These are phyloP conservation scores for Lomographa bimaculata DNA, from an alignment of 2,888 invertebrate species.

Conservation along the genomic window DNA sequence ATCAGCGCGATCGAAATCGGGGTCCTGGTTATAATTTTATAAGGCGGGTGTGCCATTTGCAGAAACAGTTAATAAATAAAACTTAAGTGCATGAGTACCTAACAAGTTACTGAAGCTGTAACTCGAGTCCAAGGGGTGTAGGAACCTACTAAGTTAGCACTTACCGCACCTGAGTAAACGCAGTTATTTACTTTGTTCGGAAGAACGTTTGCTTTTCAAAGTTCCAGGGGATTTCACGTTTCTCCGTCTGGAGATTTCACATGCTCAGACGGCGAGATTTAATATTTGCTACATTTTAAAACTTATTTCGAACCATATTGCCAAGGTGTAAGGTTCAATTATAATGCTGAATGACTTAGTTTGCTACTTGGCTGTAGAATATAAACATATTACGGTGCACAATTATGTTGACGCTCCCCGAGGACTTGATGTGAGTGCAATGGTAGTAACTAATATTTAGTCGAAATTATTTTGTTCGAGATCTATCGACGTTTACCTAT, in stretches of 20 bases:
- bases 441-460: slow-evolving; percentile 19
- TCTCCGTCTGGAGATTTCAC: slow-evolving; percentile 23
- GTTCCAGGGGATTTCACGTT: slow-evolving; percentile 25
- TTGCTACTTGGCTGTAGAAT: background rate
- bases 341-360: no score
- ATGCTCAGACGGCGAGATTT: slow-evolving; percentile 8
- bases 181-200: slow-evolving; percentile 40
- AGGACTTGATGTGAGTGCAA: slow-evolving; percentile 19
- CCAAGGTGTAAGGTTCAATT: background rate
- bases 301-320: slow-evolving; percentile 2
- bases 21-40: no score
- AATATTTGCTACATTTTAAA: slow-evolving; percentile 3
- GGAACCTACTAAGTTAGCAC: slow-evolving; percentile 47
- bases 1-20: no score
- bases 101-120: slow-evolving; percentile 21
- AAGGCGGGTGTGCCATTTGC: no score
- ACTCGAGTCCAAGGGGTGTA: slow-evolving; percentile 21
- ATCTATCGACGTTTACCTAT: no score
- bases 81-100: background rate
- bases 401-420: slow-evolving; percentile 20
- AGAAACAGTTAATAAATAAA: no score
- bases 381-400: slow-evolving; percentile 20
- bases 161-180: slow-evolving; percentile 52
- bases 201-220: slow-evolving; percentile 31
- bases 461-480: no score